Conservation (phyloP, 2,113 vertebrate genomes). For the Rhea pennata region DNA sequence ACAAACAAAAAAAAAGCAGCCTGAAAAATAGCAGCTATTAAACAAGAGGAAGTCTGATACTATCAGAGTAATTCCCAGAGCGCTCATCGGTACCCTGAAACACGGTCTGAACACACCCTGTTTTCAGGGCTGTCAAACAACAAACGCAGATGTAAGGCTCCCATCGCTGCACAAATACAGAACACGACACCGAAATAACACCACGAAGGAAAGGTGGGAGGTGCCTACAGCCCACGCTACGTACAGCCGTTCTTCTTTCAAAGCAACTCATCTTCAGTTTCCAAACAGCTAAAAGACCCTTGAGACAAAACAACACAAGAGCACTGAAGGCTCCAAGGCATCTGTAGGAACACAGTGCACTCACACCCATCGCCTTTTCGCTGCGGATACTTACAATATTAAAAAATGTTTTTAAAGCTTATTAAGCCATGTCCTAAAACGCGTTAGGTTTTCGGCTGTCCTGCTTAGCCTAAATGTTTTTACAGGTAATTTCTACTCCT, state of each 20-base stretch:
- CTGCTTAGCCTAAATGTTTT: background rate
- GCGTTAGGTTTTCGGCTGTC: background rate
- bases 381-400: background rate
- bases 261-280: slow-evolving; percentile 39
- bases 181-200: slow-evolving; percentile 60
- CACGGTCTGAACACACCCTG: slow-evolving; percentile 6
- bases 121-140: slow-evolving; percentile 60
- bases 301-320: slow-evolving; percentile 25
- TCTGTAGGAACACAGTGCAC: background rate
- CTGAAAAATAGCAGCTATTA: slow-evolving; percentile 13
- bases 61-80: slow-evolving; percentile 27
- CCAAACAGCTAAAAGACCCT: slow-evolving; percentile 29
- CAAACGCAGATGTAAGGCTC: slow-evolving; percentile 36
- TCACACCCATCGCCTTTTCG: background rate
- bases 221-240: background rate
- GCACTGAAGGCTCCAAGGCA: background rate
- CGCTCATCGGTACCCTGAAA: background rate
- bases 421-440: background rate
- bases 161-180: slow-evolving; percentile 40
- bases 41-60: slow-evolving; percentile 15
- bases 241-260: background rate
- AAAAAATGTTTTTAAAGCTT: background rate
- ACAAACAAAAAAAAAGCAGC: background rate
- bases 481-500: background rate
- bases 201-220: slow-evolving; percentile 34